These are phyloP conservation scores for Calephelis virginiensis DNA, from an alignment of 1,140 invertebrate genomes.

Conservation along the genomic window DNA sequence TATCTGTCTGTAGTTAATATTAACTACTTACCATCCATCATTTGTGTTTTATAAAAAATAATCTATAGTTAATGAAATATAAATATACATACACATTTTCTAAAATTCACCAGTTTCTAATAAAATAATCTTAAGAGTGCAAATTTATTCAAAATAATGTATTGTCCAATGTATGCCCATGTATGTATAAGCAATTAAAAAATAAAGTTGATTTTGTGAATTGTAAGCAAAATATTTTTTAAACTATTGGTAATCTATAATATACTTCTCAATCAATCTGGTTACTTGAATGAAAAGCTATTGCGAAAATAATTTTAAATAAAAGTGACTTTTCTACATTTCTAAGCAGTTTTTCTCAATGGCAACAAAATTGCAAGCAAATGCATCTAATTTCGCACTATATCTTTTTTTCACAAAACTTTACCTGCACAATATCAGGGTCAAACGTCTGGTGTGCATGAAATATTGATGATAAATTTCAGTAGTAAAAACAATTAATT, in stretches of 20 bases:
- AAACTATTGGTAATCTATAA: not conserved
- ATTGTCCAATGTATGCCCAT: not conserved
- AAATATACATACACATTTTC: too few relatives aligned
- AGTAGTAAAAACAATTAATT: too few relatives aligned
- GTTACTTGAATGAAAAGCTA: not conserved
- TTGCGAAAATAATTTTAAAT: not conserved
- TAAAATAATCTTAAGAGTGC: not conserved
- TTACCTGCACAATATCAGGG: constrained; percentile 63
- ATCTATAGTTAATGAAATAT: too few relatives aligned
- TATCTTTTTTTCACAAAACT: not conserved
- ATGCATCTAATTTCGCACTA: constrained; percentile 7
- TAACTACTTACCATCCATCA: not conserved
- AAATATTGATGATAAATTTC: constrained; percentile 28
- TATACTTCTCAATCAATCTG: not conserved
- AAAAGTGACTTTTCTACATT: not conserved
- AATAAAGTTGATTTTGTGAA: not conserved
- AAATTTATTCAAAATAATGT: not conserved
- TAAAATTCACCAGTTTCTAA: not conserved
- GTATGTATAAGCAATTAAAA: constrained; percentile 2
- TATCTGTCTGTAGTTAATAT: not conserved
- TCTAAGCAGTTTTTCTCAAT: constrained; percentile 9
- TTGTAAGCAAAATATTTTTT: not conserved
- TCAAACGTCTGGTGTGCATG: constrained; percentile 59
- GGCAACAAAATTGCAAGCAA: constrained; percentile 12
- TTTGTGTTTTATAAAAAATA: too few relatives aligned